Evolutionary conservation across 2,888 invertebrate genomes (phyloP), one percentile per base, ranked within the genome.

Genomic region (Cheilosia vernalis): DNA sequence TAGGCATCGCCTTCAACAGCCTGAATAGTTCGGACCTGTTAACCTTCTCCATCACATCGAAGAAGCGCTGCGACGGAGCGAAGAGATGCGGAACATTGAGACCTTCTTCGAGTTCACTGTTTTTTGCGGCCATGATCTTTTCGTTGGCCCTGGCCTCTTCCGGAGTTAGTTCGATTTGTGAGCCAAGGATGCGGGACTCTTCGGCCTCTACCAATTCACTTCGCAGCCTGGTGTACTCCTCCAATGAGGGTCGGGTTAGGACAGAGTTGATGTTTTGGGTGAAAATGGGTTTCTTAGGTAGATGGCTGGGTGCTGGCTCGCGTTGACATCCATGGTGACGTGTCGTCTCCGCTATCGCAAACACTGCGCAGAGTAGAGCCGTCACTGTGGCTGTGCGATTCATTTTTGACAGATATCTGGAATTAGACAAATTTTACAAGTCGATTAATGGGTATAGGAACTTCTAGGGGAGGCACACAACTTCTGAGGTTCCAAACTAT

Each of bases 1-100:
- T 97, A 0, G 97, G 97, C 93, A 97, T 93, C 42, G 91, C 91
- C 81, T 93, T 92, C 13, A 97, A 94, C 7, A 96, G 93, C 87
- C 94, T 90, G 89, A 95, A 96, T 0, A 96, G 94, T 82, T 94
- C 92, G 0, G 96, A 95, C 0, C 92, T 87, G 6, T 93, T 92
- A 55, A 96, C 95, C 17, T 92, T 90, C 1, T 93, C 89, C 88
- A 94, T 94, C 2, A 94, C 94, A 1, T 92, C 89, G 89, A 96
- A 94, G 88, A 95, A 95, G 89, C 95, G 95, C 27, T 93, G 93
- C 0, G 95, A 93, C 2, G 96, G 94, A 55, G 94, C 93, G 89
- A 94, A 96, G 21, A 92, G 91, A 76, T 92, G 92, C 0, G 94
- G 94, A 80, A 94, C 92, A 15, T 91, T 89, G 87, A 93, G 92